Conservation (phyloP, 2,113 vertebrate genomes). For the Protobothrops mucrosquamatus region DNA sequence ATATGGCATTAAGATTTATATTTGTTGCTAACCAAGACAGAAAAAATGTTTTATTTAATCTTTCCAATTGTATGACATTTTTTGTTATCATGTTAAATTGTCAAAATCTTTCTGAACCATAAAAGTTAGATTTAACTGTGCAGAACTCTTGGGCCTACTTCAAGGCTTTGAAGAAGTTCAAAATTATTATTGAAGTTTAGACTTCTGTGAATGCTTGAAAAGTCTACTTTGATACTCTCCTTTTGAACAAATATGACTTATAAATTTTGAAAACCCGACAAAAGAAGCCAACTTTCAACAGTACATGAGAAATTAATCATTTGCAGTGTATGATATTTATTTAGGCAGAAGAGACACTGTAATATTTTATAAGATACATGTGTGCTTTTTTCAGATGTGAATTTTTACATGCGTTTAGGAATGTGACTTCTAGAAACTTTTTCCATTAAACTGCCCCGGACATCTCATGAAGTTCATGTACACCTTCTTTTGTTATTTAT, state of each 20-base stretch:
- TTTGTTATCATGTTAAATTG: conserved; percentile 62
- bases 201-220: conserved; percentile 52
- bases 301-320: conserved; percentile 36
- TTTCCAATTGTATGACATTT: conserved; percentile 58
- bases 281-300: conserved; percentile 39
- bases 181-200: conserved; percentile 63
- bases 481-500: not conserved
- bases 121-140: conserved; percentile 62
- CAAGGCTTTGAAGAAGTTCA: conserved; percentile 49
- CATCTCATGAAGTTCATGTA: not conserved
- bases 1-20: conserved; percentile 44
- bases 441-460: too few relatives aligned
- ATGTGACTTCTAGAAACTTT: not conserved
- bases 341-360: conserved; percentile 9
- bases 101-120: conserved; percentile 58
- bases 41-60: conserved; percentile 57
- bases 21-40: conserved; percentile 41
- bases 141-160: conserved; percentile 60
- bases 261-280: conserved; percentile 50
- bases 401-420: conserved; percentile 16
- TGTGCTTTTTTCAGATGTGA: conserved; percentile 3
- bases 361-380: conserved; percentile 1
- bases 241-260: conserved; percentile 62
- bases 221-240: conserved; percentile 56
- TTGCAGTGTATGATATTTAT: conserved; percentile 27